Evolutionary conservation across 2,113 vertebrate genomes (phyloP), one percentile per base, ranked within the genome.

Genomic region (Mormyrus iriodes): DNA sequence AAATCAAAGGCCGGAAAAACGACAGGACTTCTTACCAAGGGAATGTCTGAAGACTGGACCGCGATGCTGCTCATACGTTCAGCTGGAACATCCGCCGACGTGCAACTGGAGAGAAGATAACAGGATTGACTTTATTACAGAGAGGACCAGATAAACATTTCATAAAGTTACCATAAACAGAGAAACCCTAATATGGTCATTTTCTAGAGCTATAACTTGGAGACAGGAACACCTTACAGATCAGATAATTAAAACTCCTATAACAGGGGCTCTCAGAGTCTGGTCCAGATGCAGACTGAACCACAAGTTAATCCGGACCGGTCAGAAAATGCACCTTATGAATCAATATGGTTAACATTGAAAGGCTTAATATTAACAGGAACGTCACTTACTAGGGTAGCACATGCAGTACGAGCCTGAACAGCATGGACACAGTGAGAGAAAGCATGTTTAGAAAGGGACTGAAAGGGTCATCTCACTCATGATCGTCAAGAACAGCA

Each of bases 31-130:
- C 85, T 86, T 53, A 87, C 52, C 35, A 17, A 61, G 86, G 53
- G 53, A 61, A 58, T 58, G 52, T 31, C 53, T 42, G 31, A 15
- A 7, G 5, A 46, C 61, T 92, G 93, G 90, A 94, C 93, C 92
- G 93, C 89, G 58, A 87, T 86, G 87, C 86, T 91, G 44, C 82
- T 92, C 92, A 92, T 92, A 88, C n/a, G 42, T 79, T 90, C 90
- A 89, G 61, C 86, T 58, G 24, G 24, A n/a, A 51, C 27, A 10
- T 85, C 90, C 90, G 65, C 55, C 42, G 31, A 51, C 6, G 19
- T 73, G 42, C 44, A 73, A 49, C 83, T 86, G 27, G 8, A 69
- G n/a, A 12, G 76, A 73, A 89, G 39, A 55, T 17, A 65, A 44
- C 31, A 39, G 19, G 24, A 55, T 21, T 12, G 65, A 73, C 65